Base-by-base conservation (phyloP, 1,140 invertebrate species). In the Calosoma granatense region DNA sequence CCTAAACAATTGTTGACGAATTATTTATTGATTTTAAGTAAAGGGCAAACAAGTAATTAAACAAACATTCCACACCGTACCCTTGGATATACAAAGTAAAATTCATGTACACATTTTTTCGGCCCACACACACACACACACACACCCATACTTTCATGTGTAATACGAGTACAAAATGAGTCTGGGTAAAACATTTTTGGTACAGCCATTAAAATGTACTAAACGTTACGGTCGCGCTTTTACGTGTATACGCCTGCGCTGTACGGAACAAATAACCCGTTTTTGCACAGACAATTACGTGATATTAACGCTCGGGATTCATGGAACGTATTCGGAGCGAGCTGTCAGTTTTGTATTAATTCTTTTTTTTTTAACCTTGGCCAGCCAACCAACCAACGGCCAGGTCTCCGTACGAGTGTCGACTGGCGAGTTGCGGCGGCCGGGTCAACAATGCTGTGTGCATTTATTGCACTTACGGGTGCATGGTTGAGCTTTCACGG, bases 201-300 rank as follows among this genome's bases (percentile, higher is more conserved):
- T 47, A 47, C 41, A 47, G 4, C 41, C 41, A 47, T 47, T 47
- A 47, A 47, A 47, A 47, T 12, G 6, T 11, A 47, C 41, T 47
- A 47, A 47, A 47, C 41, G 41, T 47, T 47, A 47, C 6, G 15
- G 15, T 17, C 41, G 41, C 17, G 15, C 17, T 9, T 47, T 47
- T 47, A 47, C 41, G 3, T 17, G 17, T 4, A 17, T 17, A 17
- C 15, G 41, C 41, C 9, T 47, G 41, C 15, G 6, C 17, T 12
- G 26, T n/a, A 47, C 41, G 26, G 4, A 30, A 4, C 17, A 17
- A 11, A 47, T 47, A 11, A 12, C 6, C 6, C 41, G 9, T 47
- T 47, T 47, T 47, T 47, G 41, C 17, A 17, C 41, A 47, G 17
- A 9, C 41, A 47, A 47, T 47, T 47, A 47, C 41, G 41, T 17